Evolutionary conservation across 1,140 invertebrate species (phyloP).

Genomic region (Pseudoatta argentina): DNA sequence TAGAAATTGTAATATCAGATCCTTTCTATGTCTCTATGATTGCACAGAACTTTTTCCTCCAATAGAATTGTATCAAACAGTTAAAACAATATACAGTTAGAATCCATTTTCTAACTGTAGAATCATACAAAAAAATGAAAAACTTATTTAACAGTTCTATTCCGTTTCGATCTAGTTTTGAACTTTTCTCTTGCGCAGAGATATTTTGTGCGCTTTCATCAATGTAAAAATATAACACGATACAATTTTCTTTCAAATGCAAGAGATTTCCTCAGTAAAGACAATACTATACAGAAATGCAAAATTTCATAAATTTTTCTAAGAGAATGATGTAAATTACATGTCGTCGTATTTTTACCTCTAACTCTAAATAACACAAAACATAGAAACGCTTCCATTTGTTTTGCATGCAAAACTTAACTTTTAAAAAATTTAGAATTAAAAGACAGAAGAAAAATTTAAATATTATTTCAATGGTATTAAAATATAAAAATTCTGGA

Average conservation of each 20-base stretch:
- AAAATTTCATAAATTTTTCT: neutral
- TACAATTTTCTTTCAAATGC: constrained; percentile 12
- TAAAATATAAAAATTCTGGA: neutral
- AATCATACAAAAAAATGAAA: neutral
- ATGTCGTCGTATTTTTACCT: neutral
- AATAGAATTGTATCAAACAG: neutral
- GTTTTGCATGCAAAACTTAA: neutral
- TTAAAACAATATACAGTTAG: neutral
- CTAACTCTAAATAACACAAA: neutral
- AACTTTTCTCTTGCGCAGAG: neutral
- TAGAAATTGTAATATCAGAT: neutral
- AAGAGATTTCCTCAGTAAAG: neutral
- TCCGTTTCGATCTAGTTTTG: neutral
- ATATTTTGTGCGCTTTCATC: neutral
- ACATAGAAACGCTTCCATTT: neutral
- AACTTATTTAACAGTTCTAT: neutral
- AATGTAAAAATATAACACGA: neutral
- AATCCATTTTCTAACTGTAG: neutral
- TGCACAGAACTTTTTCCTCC: neutral
- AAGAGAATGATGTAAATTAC: neutral
- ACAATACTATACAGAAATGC: neutral
- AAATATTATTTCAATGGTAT: neutral
- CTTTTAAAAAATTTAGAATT: neutral
- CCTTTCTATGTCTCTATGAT: neutral
- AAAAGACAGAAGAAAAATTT: neutral